Evolutionary conservation across 2,113 vertebrate genomes (phyloP).

Genomic region (Stercorarius parasiticus): DNA sequence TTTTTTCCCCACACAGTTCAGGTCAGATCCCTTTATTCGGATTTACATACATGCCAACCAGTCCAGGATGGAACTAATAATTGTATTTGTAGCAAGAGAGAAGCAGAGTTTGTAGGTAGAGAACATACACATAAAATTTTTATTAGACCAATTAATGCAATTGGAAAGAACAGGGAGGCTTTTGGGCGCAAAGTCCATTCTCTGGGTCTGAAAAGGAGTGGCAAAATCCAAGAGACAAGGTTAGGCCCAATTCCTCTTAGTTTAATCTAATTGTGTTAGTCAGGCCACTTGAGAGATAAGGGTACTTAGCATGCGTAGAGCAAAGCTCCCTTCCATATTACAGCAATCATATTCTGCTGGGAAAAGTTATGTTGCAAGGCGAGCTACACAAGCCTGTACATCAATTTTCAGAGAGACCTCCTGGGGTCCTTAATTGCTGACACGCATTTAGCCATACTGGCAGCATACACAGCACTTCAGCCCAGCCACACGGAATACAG

Average conservation of each 20-base stretch:
- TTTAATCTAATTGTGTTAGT: conserved; percentile 16
- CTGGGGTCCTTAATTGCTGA: neutral
- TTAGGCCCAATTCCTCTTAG: neutral
- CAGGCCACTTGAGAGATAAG: neutral
- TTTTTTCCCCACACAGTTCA: neutral
- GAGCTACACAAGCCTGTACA: neutral
- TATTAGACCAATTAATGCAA: neutral
- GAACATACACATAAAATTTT: neutral
- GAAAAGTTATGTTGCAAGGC: neutral
- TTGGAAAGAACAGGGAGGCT: neutral
- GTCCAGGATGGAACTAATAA: neutral
- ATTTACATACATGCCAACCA: neutral
- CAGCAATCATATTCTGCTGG: neutral
- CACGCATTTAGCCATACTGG: neutral
- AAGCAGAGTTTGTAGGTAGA: neutral
- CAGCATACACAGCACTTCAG: neutral
- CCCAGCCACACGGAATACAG: neutral
- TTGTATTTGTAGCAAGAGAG: neutral
- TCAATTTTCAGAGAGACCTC: neutral
- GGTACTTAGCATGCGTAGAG: neutral
- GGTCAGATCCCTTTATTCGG: neutral
- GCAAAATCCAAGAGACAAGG: neutral
- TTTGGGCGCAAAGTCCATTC: neutral
- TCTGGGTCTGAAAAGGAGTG: neutral
- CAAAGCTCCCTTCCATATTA: neutral